These are phyloP conservation scores for Oryzias sinensis DNA, from an alignment of 2,797 vertebrate species.

Conservation along the genomic window DNA sequence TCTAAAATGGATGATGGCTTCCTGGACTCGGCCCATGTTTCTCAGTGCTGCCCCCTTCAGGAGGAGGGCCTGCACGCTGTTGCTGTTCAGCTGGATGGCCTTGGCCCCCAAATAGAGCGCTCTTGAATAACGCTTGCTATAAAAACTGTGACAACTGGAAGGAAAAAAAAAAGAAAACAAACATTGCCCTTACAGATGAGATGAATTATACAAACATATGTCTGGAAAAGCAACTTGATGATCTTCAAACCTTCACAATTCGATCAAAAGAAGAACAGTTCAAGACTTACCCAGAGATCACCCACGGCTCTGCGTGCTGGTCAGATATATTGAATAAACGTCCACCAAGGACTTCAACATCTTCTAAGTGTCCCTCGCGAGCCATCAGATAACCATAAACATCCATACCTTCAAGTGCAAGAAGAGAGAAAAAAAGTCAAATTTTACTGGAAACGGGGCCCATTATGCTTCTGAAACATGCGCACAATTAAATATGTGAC, in stretches of 20 bases:
- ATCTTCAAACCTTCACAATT: not conserved
- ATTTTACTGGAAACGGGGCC: no score
- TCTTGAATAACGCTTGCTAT: conserved; percentile 95
- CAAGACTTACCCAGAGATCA: conserved; percentile 90
- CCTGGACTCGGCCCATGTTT: conserved; percentile 96
- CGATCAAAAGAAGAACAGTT: not conserved
- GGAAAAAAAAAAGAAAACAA: not conserved
- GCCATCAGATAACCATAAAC: conserved; percentile 97
- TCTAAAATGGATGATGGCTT: conserved; percentile 97
- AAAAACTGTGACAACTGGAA: conserved; percentile 94
- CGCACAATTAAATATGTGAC: no score
- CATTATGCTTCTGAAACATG: no score
- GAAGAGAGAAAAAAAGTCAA: no score
- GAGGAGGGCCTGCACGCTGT: conserved; percentile 94
- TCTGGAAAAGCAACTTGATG: not conserved
- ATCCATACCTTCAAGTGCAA: conserved; percentile 86
- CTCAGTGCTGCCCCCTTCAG: conserved; percentile 94
- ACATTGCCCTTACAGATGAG: not conserved
- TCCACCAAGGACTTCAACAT: conserved; percentile 95
- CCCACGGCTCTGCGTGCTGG: conserved; percentile 98
- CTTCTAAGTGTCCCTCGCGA: conserved; percentile 94
- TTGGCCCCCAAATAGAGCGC: conserved; percentile 96
- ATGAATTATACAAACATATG: not conserved
- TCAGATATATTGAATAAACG: conserved; percentile 98
- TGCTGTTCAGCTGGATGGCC: conserved; percentile 98